Evolutionary conservation across 2,888 invertebrate genomes (phyloP).

Genomic region (Mamestra brassicae): DNA sequence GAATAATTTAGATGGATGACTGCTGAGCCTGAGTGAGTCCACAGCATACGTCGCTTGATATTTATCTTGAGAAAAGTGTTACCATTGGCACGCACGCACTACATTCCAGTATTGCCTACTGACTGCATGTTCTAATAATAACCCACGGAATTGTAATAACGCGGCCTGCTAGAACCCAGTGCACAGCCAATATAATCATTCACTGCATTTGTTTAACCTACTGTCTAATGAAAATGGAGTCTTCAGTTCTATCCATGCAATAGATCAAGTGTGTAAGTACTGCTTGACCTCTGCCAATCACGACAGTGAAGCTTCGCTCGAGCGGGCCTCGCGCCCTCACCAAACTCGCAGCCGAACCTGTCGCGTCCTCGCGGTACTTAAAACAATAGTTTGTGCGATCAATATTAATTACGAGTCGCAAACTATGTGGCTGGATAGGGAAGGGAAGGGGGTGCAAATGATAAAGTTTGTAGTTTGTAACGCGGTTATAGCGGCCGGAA

Average conservation of each 20-base stretch:
- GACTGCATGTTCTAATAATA: constrained; percentile 5
- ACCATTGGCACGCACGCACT: constrained; percentile 3
- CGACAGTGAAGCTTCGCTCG: background rate
- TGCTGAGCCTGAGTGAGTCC: constrained; percentile 26
- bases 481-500: constrained; percentile 63
- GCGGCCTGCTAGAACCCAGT: background rate
- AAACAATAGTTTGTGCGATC: constrained; percentile 66
- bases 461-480: constrained; percentile 77
- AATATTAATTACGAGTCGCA: constrained; percentile 64
- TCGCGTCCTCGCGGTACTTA: constrained; percentile 39
- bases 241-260: background rate
- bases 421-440: background rate
- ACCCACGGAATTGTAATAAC: background rate
- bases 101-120: background rate
- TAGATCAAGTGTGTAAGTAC: too few species aligned
- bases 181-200: background rate
- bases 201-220: background rate
- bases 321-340: background rate
- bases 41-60: background rate
- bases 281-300: background rate
- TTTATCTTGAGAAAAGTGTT: constrained; percentile 2
- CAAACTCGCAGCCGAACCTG: constrained; percentile 33
- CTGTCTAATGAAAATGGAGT: background rate
- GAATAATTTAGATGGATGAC: constrained; percentile 76
- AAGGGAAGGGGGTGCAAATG: constrained; percentile 64